Evolutionary conservation across 2,888 invertebrate species (phyloP).

Genomic region (Prosapia bicincta): DNA sequence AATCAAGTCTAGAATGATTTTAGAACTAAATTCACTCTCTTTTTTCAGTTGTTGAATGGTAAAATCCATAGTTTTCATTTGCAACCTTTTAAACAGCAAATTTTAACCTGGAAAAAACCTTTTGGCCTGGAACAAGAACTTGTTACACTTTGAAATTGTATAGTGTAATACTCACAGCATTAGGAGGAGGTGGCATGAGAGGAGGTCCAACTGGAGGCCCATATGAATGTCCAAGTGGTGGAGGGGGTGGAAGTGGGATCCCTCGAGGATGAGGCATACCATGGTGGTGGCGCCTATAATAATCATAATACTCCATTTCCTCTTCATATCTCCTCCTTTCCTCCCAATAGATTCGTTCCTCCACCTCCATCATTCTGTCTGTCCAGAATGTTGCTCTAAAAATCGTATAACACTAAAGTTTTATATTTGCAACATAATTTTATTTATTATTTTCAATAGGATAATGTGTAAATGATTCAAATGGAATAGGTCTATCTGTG

Average conservation of each 20-base stretch:
- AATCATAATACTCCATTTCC: conserved; percentile 67
- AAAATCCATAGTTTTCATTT: too few relatives aligned
- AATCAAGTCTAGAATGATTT: too few relatives aligned
- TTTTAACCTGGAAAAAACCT: background rate
- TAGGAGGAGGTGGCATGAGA: conserved; percentile 48
- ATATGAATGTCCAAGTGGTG: conserved; percentile 26
- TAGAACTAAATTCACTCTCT: too few relatives aligned
- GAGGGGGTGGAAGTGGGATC: conserved; percentile 29
- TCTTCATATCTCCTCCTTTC: conserved; percentile 73
- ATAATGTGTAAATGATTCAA: too few relatives aligned
- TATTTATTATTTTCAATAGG: too few relatives aligned
- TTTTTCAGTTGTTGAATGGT: too few relatives aligned
- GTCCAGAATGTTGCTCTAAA: conserved; percentile 37
- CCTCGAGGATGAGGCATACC: conserved; percentile 25
- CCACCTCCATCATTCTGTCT: conserved; percentile 62
- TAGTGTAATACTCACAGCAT: conserved; percentile 37
- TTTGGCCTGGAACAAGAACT: background rate
- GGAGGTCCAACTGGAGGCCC: conserved; percentile 39
- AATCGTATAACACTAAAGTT: too few relatives aligned
- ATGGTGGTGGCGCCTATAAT: conserved; percentile 57
- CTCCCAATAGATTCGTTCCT: conserved; percentile 85
- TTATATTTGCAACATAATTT: too few relatives aligned
- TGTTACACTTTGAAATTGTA: background rate
- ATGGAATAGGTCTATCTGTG: too few relatives aligned
- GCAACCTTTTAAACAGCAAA: too few relatives aligned